A percentile compares a stretch with the other conserved stretches of the same genome.
Evolutionary conservation across 2,113 vertebrate species (phyloP).

Genomic region (Lipotes vexillifer): DNA sequence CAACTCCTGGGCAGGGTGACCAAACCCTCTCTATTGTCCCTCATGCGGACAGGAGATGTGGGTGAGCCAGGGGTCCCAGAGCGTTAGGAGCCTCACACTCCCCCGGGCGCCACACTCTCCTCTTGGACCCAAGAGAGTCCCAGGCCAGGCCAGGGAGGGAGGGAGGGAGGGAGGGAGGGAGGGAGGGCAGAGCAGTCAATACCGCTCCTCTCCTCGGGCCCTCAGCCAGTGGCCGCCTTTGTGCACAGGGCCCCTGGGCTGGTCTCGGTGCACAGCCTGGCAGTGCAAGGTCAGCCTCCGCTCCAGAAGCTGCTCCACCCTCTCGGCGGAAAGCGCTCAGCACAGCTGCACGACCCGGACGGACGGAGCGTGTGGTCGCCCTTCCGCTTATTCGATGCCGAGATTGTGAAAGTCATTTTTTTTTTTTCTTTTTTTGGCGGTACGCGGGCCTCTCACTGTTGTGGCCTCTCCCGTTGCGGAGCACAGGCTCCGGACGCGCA

Average conservation of each 20-base stretch:
- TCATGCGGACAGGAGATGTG: no score
- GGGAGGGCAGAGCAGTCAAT: accelerated
- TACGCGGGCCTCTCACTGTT: no score
- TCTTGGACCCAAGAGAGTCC: background rate
- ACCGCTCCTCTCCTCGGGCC: accelerated
- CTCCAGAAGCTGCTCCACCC: background rate
- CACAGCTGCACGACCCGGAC: accelerated
- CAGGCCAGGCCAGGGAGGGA: background rate
- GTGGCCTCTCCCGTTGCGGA: no score
- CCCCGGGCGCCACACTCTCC: accelerated
- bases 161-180: accelerated
- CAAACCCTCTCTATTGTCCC: background rate
- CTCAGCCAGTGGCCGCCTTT: background rate
- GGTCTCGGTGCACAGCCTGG: background rate
- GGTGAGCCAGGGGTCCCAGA: no score
- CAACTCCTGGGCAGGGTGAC: accelerated
- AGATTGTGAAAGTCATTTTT: background rate
- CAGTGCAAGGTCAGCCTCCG: background rate
- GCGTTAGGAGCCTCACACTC: accelerated
- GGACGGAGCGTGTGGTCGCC: accelerated
- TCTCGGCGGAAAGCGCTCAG: accelerated
- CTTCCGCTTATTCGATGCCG: accelerated
- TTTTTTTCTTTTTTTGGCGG: no score
- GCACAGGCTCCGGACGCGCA: no score
- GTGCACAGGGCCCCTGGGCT: accelerated